These are phyloP conservation scores for Drosophila pseudotakahashii DNA, from an alignment of 2,888 invertebrate species.

Conservation along the genomic window DNA sequence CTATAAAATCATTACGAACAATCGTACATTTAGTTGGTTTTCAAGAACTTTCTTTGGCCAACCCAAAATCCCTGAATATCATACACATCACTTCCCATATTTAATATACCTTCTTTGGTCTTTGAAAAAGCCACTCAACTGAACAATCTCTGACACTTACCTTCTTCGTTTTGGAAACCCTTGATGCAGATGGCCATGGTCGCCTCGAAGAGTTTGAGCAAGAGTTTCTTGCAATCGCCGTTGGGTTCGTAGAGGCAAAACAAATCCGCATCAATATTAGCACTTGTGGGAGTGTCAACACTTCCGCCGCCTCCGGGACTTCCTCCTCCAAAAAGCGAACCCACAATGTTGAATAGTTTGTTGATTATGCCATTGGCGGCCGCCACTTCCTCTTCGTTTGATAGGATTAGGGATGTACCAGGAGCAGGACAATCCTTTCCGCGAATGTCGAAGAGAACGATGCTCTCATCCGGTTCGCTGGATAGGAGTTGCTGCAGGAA, in stretches of 20 bases:
- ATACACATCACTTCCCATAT: background rate
- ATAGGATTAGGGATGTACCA: background rate
- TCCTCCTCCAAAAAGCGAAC: constrained; percentile 75
- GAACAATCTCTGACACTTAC: constrained; percentile 72
- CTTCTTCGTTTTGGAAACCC: constrained; percentile 80
- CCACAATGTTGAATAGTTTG: constrained; percentile 78
- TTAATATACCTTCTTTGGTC: background rate
- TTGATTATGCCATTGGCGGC: constrained; percentile 61
- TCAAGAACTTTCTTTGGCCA: too few relatives aligned
- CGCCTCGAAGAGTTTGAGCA: constrained; percentile 83
- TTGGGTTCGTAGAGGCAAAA: constrained; percentile 70
- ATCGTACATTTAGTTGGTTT: too few relatives aligned
- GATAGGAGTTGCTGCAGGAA: constrained; percentile 68
- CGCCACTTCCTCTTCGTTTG: constrained; percentile 38
- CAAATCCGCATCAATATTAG: constrained; percentile 66
- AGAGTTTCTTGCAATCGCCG: constrained; percentile 80
- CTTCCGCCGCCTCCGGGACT: constrained; percentile 22
- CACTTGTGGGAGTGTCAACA: constrained; percentile 23
- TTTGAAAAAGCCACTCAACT: constrained; percentile 36
- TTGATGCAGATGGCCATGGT: constrained; percentile 82
- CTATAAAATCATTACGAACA: too few relatives aligned
- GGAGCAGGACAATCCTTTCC: constrained; percentile 29
- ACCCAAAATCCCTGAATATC: too few relatives aligned
- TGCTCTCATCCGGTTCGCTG: constrained; percentile 65
- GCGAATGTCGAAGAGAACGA: constrained; percentile 81